Conservation (phyloP, 2,888 invertebrate genomes). For the Caenorhabditis zanzibari region DNA sequence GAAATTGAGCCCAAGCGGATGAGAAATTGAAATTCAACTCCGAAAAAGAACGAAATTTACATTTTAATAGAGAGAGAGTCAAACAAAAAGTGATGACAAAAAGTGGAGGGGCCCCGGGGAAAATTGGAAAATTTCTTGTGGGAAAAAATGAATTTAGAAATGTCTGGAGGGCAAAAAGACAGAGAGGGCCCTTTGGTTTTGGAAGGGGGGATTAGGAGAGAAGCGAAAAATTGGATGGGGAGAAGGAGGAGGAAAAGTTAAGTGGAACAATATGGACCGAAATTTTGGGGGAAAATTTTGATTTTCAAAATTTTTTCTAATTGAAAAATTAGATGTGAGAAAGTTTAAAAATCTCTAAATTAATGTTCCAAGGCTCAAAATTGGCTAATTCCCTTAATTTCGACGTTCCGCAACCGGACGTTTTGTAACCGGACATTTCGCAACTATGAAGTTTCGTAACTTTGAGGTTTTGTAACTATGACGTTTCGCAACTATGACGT, state of each 20-base stretch:
- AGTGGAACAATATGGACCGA: not conserved
- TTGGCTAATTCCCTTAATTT: too few species aligned
- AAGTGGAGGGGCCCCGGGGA: not conserved
- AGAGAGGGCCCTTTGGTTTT: not conserved
- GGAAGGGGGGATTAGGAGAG: not conserved
- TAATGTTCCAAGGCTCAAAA: too few species aligned
- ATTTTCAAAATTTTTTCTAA: slow-evolving; percentile 1
- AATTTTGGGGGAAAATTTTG: not conserved
- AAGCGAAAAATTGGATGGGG: not conserved
- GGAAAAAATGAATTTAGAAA: slow-evolving; percentile 13
- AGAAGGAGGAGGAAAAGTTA: not conserved
- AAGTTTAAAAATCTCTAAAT: too few species aligned
- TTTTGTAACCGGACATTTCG: too few species aligned
- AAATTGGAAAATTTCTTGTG: not conserved
- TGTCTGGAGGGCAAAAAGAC: slow-evolving; percentile 18
- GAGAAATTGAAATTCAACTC: slow-evolving; percentile 22
- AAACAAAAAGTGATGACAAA: too few species aligned
- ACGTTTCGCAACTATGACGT: too few species aligned
- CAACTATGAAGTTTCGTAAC: too few species aligned
- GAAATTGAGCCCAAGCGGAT: slow-evolving; percentile 4
- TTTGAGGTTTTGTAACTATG: too few species aligned
- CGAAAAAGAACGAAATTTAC: not conserved
- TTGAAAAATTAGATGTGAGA: too few species aligned
- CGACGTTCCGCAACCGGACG: too few species aligned
- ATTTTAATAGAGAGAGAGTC: slow-evolving; percentile 10